These are phyloP conservation scores for Dinocampus coccinellae DNA, from an alignment of 2,888 invertebrate species.

Conservation along the genomic window DNA sequence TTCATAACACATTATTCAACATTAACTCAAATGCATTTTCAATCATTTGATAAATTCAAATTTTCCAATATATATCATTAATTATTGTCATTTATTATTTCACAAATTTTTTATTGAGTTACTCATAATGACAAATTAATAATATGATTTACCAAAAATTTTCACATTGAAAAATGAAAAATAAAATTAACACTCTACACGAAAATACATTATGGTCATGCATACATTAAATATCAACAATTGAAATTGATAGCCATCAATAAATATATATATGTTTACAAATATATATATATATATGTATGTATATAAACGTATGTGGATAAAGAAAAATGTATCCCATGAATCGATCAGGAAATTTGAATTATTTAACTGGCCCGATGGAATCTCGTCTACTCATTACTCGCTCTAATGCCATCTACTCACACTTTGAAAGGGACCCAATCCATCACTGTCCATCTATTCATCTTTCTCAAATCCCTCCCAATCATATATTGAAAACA, in stretches of 20 bases:
- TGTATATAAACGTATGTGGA: not conserved
- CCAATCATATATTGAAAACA: not conserved
- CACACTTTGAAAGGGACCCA: not conserved
- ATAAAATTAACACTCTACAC: not conserved
- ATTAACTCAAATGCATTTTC: no score
- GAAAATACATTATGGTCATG: not conserved
- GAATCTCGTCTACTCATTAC: constrained; percentile 29
- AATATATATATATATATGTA: no score
- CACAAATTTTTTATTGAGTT: no score
- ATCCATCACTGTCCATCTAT: constrained; percentile 34
- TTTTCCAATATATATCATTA: no score
- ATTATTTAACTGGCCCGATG: constrained; percentile 27
- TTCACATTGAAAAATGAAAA: no score
- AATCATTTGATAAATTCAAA: no score
- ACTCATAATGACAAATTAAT: no score
- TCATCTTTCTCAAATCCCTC: constrained; percentile 14
- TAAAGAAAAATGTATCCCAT: not conserved
- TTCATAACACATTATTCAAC: no score
- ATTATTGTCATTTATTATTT: no score
- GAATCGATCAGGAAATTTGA: constrained; percentile 25
- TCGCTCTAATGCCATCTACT: constrained; percentile 14
- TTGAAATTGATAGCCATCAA: constrained; percentile 19
- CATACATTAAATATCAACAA: not conserved
- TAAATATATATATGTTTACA: not conserved
- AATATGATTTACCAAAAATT: no score